phyloP scores from a whole-genome alignment of 2,113 vertebrate genomes.

The Cottus gobio region DNA sequence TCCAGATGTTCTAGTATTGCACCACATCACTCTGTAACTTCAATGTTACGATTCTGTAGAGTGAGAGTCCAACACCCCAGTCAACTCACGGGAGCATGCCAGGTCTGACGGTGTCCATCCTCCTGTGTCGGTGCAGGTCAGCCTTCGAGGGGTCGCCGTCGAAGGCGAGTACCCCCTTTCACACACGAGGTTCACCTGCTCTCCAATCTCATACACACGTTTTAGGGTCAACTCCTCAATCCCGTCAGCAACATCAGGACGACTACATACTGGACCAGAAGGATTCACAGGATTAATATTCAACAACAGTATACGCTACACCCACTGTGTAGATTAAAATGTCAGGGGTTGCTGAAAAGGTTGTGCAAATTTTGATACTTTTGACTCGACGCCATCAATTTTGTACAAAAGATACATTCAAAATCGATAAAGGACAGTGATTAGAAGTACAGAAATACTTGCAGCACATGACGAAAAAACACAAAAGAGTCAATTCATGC shows the following conservation, averaged over 20 bases:
- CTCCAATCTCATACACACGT: conserved; percentile 80
- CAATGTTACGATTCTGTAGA: background rate
- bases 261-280: conserved; percentile 83
- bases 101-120: conserved; percentile 84
- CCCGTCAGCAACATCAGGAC: conserved; percentile 79
- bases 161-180: conserved; percentile 79
- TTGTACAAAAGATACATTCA: background rate
- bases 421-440: background rate
- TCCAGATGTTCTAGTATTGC: background rate
- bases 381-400: background rate
- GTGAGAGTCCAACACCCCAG: background rate
- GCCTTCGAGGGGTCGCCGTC: conserved; percentile 54
- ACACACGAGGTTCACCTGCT: conserved; percentile 82
- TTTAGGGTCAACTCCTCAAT: conserved; percentile 72
- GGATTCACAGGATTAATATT: background rate
- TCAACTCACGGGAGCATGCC: conserved; percentile 86
- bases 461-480: background rate
- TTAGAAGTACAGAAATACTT: background rate
- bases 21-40: background rate
- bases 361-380: background rate
- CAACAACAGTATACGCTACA: background rate
- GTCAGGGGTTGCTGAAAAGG: background rate
- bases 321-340: background rate
- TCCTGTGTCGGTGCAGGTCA: conserved; percentile 80
- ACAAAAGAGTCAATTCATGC: background rate